Evolutionary conservation across 2,113 vertebrate species (phyloP).

Genomic region (Rhizomys pruinosus): DNA sequence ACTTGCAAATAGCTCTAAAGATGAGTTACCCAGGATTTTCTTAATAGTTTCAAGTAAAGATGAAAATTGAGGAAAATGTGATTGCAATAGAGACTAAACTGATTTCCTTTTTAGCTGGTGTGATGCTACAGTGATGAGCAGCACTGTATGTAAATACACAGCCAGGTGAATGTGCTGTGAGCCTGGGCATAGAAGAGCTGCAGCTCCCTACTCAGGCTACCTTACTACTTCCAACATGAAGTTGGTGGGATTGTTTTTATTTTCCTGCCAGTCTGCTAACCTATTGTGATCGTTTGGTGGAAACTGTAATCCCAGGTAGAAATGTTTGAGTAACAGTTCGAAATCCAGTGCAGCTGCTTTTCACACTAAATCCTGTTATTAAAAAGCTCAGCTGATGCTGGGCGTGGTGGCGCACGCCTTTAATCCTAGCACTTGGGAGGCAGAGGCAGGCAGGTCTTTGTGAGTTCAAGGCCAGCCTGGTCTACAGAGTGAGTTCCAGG

Average conservation of each 20-base stretch:
- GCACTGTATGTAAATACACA: slow-evolving; percentile 69
- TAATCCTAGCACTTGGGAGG: too few relatives aligned
- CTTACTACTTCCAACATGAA: slow-evolving; percentile 35
- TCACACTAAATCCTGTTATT: slow-evolving; percentile 69
- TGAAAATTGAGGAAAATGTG: slow-evolving; percentile 73
- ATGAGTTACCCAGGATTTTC: slow-evolving; percentile 52
- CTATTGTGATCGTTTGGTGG: slow-evolving; percentile 76
- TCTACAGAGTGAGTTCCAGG: too few relatives aligned
- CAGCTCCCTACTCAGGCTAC: background rate
- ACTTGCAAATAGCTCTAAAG: slow-evolving; percentile 65
- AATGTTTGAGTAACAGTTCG: slow-evolving; percentile 77
- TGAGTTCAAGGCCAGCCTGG: too few relatives aligned
- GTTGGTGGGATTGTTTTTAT: slow-evolving; percentile 74
- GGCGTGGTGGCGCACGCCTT: too few relatives aligned
- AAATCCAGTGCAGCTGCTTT: slow-evolving; percentile 66
- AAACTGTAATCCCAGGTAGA: slow-evolving; percentile 79
- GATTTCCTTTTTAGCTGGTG: slow-evolving; percentile 54
- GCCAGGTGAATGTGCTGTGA: slow-evolving; percentile 44
- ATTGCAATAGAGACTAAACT: slow-evolving; percentile 64
- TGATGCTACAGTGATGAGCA: slow-evolving; percentile 44
- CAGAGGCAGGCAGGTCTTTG: too few relatives aligned
- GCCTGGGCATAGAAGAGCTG: background rate
- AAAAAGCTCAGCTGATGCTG: slow-evolving; percentile 75
- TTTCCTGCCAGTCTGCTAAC: slow-evolving; percentile 74
- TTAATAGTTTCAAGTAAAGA: slow-evolving; percentile 70